A percentile compares a stretch with the other conserved stretches of the same genome.
phyloP scores from a whole-genome alignment of 2,113 vertebrate species.

The Sebastes schlegelii region DNA sequence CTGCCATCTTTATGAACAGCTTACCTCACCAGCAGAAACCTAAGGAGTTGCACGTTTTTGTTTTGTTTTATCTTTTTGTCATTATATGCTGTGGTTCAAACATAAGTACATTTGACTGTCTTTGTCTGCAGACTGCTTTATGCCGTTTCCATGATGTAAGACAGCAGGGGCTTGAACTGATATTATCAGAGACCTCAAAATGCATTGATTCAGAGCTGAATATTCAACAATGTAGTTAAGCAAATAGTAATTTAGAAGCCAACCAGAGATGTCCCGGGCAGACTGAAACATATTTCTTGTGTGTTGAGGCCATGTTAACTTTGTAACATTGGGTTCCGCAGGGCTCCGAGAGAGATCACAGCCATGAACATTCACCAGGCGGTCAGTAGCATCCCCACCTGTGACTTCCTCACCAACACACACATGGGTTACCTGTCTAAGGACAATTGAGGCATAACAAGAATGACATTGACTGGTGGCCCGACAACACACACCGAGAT shows the following conservation, averaged over 20 bases:
- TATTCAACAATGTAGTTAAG: background rate
- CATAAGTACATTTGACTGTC: background rate
- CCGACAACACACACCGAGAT: background rate
- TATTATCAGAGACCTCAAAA: background rate
- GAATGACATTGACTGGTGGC: background rate
- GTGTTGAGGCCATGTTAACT: background rate
- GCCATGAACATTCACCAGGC: constrained; percentile 96
- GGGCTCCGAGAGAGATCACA: constrained; percentile 94
- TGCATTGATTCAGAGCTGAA: background rate
- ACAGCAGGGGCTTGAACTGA: background rate
- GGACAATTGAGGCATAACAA: constrained; percentile 62
- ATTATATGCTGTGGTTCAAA: background rate
- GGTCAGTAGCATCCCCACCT: constrained; percentile 91
- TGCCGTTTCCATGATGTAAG: background rate
- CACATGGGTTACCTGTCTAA: constrained; percentile 89
- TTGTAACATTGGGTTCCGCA: constrained; percentile 66
- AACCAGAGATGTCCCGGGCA: no score
- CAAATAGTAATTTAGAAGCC: background rate
- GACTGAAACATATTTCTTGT: constrained; percentile 9
- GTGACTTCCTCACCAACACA: constrained; percentile 97
- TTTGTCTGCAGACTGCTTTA: background rate
- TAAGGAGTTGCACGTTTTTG: background rate
- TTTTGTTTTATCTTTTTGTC: background rate
- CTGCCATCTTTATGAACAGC: background rate
- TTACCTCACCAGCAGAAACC: background rate